Conservation (phyloP, 2,888 invertebrate species). For the Machimus rusticus region DNA sequence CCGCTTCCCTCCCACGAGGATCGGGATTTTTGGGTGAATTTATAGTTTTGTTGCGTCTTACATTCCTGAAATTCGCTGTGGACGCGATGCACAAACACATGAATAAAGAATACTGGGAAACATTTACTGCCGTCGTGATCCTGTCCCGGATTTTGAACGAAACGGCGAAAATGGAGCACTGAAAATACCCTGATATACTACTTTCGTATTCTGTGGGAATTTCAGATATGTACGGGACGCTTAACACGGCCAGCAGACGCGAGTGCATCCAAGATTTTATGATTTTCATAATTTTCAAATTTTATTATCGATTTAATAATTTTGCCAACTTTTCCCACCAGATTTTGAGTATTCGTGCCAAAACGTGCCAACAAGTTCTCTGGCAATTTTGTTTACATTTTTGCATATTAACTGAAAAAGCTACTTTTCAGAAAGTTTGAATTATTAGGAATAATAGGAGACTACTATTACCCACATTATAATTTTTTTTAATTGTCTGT, state of each 20-base stretch:
- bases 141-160: slow-evolving; percentile 8
- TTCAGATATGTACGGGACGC: background rate
- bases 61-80: slow-evolving; percentile 20
- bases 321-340: background rate
- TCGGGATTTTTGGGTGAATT: slow-evolving; percentile 36
- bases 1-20: slow-evolving; percentile 11
- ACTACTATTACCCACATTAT: too few species aligned
- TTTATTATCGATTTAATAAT: slow-evolving; percentile 19
- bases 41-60: slow-evolving; percentile 35
- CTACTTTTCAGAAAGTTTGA: background rate
- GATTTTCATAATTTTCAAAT: slow-evolving; percentile 4
- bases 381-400: background rate
- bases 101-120: background rate
- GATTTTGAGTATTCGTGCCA: background rate
- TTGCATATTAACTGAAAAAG: background rate
- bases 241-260: background rate
- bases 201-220: slow-evolving; percentile 1
- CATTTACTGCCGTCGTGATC: slow-evolving; percentile 26
- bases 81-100: background rate
- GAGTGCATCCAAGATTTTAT: slow-evolving; percentile 7
- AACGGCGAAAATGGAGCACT: background rate
- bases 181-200: background rate
- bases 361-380: background rate
- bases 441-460: background rate
- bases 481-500: too few species aligned